Evolutionary conservation across 2,797 vertebrate genomes (phyloP).

Genomic region (Prunella strophiata): DNA sequence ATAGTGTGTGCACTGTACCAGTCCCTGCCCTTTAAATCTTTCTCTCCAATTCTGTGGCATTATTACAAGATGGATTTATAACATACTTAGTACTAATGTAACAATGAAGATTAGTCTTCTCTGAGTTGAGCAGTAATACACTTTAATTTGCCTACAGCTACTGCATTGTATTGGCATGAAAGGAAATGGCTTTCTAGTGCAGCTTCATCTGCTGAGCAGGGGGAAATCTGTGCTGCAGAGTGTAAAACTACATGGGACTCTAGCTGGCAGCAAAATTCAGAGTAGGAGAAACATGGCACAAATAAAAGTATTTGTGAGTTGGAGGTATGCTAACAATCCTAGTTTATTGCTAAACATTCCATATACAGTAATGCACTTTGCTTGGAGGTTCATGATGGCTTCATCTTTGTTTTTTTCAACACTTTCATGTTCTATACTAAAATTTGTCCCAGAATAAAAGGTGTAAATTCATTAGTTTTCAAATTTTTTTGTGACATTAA

Average conservation of each 20-base stretch:
- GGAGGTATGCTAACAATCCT: conserved; percentile 66
- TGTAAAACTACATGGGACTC: conserved; percentile 49
- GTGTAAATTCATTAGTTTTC: neutral
- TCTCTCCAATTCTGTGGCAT: conserved; percentile 9
- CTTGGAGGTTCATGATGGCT: neutral
- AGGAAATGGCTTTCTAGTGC: conserved; percentile 77
- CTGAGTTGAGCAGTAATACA: conserved; percentile 60
- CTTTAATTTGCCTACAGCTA: conserved; percentile 74
- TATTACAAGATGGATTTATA: conserved; percentile 78
- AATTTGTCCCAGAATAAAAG: neutral
- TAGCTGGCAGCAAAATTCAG: conserved; percentile 69
- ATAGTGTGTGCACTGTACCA: neutral
- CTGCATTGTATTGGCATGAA: conserved; percentile 50
- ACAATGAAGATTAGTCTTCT: conserved; percentile 74
- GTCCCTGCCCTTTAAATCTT: neutral
- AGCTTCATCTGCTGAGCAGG: conserved; percentile 70
- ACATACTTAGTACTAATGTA: conserved; percentile 62
- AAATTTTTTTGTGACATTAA: neutral
- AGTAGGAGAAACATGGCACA: conserved; percentile 63
- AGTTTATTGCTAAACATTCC: conserved; percentile 51
- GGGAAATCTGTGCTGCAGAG: conserved; percentile 73
- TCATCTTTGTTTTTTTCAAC: neutral
- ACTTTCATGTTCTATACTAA: neutral
- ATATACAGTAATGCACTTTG: neutral
- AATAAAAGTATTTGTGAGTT: conserved; percentile 59